Conservation (phyloP, 2,113 vertebrate species). For the Pachycephala philippinensis region DNA sequence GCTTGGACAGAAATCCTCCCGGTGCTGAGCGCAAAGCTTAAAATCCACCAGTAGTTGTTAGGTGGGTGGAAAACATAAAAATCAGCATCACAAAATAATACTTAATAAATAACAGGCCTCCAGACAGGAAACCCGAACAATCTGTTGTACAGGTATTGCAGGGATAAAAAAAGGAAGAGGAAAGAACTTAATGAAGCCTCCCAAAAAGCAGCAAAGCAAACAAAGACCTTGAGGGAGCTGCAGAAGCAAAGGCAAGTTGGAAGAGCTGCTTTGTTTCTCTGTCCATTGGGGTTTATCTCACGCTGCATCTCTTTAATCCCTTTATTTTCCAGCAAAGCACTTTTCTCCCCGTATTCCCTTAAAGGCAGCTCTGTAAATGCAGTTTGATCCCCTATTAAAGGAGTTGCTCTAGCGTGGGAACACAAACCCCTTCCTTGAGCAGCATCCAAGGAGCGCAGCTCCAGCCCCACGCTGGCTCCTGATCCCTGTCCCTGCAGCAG, state of each 20-base stretch:
- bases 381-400: no score
- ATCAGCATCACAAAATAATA: neutral
- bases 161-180: neutral
- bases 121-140: neutral
- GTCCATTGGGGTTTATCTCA: neutral
- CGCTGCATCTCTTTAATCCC: neutral
- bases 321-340: neutral
- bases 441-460: rapidly evolving
- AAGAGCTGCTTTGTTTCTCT: neutral
- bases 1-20: neutral
- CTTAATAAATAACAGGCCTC: neutral
- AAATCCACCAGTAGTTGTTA: neutral
- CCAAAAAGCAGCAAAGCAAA: neutral
- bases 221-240: neutral
- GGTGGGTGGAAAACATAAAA: neutral
- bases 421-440: neutral
- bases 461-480: rapidly evolving
- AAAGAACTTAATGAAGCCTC: neutral
- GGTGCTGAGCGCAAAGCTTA: neutral
- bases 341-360: rapidly evolving
- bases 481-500: rapidly evolving
- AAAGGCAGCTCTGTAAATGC: neutral
- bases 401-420: rapidly evolving
- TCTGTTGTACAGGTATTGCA: neutral
- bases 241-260: neutral